These are phyloP conservation scores for Clarias gariepinus DNA, from an alignment of 2,113 vertebrate species.

Conservation along the genomic window DNA sequence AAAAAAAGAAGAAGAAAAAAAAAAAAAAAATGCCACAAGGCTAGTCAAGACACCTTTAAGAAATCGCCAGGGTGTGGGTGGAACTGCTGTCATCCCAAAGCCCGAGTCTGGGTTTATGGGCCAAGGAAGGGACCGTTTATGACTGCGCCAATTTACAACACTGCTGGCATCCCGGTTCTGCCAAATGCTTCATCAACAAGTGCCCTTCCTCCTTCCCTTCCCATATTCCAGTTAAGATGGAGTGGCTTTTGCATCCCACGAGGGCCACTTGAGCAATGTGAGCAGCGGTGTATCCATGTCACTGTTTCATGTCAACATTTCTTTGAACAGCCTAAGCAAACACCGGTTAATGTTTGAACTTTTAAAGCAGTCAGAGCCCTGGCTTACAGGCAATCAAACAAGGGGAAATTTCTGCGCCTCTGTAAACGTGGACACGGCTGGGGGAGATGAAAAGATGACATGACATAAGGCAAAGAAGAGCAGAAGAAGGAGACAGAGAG, in stretches of 20 bases:
- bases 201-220: neutral
- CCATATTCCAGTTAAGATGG: slow-evolving; percentile 11
- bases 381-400: slow-evolving; percentile 58
- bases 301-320: slow-evolving; percentile 55
- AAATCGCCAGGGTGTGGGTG: slow-evolving; percentile 38
- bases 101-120: neutral
- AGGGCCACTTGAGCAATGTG: slow-evolving; percentile 40
- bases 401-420: slow-evolving; percentile 43
- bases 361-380: slow-evolving; percentile 51
- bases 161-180: slow-evolving; percentile 14
- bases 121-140: slow-evolving; percentile 19
- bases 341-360: slow-evolving; percentile 57
- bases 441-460: slow-evolving; percentile 45
- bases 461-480: slow-evolving; percentile 8
- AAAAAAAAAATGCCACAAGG: slow-evolving; percentile 31
- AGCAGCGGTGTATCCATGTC: slow-evolving; percentile 38
- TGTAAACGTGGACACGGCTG: slow-evolving; percentile 50
- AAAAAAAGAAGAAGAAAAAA: too few species aligned
- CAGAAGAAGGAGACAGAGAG: neutral
- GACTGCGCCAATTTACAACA: slow-evolving; percentile 15
- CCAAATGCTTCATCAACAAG: slow-evolving; percentile 12
- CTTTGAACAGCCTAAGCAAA: slow-evolving; percentile 56
- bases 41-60: slow-evolving; percentile 39
- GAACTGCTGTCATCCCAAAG: slow-evolving; percentile 28
- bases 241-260: slow-evolving; percentile 17